These are phyloP conservation scores for Coreius guichenoti DNA, from an alignment of 2,797 vertebrate genomes.

Conservation along the genomic window DNA sequence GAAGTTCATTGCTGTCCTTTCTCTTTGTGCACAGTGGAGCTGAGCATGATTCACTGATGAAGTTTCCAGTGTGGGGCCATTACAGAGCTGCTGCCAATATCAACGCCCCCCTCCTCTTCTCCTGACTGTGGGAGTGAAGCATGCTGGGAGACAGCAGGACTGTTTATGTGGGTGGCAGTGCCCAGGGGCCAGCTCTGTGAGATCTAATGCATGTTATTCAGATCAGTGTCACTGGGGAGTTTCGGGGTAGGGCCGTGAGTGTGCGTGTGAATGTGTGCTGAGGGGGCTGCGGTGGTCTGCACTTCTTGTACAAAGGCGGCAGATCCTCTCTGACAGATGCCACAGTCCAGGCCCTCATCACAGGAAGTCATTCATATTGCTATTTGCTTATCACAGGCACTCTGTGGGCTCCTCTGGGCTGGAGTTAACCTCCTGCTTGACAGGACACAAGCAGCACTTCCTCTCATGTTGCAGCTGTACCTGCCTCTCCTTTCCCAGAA, in stretches of 20 bases:
- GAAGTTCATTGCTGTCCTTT: conserved; percentile 56
- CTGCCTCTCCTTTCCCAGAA: conserved; percentile 60
- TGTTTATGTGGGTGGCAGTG: conserved; percentile 82
- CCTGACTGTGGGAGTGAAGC: conserved; percentile 69
- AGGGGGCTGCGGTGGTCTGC: conserved; percentile 52
- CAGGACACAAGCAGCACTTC: conserved; percentile 52
- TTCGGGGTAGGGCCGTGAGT: conserved; percentile 65
- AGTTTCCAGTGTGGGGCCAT: conserved; percentile 82
- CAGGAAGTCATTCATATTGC: conserved; percentile 81
- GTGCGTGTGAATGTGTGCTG: conserved; percentile 48
- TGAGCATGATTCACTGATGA: conserved; percentile 78
- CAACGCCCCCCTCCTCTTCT: conserved; percentile 63
- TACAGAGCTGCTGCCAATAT: conserved; percentile 61
- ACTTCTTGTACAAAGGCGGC: conserved; percentile 50
- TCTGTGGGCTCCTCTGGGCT: conserved; percentile 64
- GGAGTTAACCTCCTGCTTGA: conserved; percentile 59
- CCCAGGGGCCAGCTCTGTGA: conserved; percentile 75
- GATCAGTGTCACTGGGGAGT: conserved; percentile 68
- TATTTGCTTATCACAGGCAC: conserved; percentile 69
- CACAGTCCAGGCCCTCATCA: conserved; percentile 77
- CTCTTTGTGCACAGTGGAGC: conserved; percentile 47
- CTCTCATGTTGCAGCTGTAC: conserved; percentile 60
- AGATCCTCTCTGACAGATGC: conserved; percentile 74
- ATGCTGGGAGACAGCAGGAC: conserved; percentile 67
- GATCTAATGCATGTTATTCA: conserved; percentile 75